These are phyloP conservation scores for Vulpes ferrilata DNA, from an alignment of 2,113 vertebrate species.

Conservation along the genomic window DNA sequence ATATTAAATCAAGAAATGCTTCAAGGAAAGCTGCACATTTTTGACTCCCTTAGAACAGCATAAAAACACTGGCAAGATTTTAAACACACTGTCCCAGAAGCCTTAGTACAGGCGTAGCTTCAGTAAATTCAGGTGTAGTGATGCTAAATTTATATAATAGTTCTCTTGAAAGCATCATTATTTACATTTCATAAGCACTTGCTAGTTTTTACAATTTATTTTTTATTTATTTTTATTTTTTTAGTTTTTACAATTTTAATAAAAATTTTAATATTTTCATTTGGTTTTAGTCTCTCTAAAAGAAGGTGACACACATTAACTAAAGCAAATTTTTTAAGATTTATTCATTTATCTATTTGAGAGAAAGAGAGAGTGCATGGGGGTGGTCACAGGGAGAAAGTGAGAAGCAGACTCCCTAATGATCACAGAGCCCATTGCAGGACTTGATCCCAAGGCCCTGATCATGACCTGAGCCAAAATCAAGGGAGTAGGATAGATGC, in stretches of 20 bases:
- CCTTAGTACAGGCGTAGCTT: not conserved
- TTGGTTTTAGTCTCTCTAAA: slow-evolving; percentile 31
- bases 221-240: not conserved
- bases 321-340: not conserved
- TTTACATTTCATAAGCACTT: slow-evolving; percentile 41
- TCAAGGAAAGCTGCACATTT: not conserved
- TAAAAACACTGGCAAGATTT: not conserved
- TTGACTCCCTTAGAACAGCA: not conserved
- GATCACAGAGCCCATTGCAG: not conserved
- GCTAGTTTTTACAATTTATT: not conserved
- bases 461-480: not conserved
- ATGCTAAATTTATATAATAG: not conserved
- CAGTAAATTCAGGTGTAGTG: not conserved
- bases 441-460: not conserved
- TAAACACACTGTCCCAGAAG: not conserved
- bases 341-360: not conserved
- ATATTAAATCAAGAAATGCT: not conserved
- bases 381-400: not conserved
- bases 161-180: not conserved
- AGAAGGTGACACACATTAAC: slow-evolving; percentile 32
- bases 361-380: not conserved
- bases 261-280: not conserved
- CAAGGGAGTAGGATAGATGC: not conserved
- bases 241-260: slow-evolving; percentile 17
- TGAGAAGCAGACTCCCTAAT: not conserved